A percentile compares a stretch with the other conserved stretches of the same genome.
Evolutionary conservation across 2,888 invertebrate species (phyloP).

Genomic region (Pachymerium ferrugineum): DNA sequence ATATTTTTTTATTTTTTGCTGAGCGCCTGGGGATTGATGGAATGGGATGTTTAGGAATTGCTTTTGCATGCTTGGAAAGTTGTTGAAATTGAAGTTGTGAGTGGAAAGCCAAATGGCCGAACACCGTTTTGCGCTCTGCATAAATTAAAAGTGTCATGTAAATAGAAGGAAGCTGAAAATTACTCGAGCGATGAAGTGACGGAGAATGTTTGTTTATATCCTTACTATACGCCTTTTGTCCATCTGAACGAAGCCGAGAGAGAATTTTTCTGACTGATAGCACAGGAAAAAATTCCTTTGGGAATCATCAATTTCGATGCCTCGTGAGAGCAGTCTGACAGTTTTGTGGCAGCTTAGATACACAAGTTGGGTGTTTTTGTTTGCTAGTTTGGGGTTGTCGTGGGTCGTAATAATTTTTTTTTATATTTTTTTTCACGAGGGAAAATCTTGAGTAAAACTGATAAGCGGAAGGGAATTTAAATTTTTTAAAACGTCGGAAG

Average conservation of each 20-base stretch:
- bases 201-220: constrained; percentile 8
- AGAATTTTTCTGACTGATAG: neutral
- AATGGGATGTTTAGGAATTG: neutral
- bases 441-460: neutral
- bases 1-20: neutral
- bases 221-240: neutral
- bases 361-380: neutral
- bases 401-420: neutral
- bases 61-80: constrained; percentile 7
- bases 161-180: neutral
- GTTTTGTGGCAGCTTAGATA: neutral
- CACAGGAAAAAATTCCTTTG: neutral
- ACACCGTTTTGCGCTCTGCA: constrained; percentile 22
- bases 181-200: constrained; percentile 4
- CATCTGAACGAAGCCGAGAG: neutral
- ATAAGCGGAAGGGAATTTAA: neutral
- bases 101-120: neutral
- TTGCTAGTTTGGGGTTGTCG: too few species aligned
- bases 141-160: constrained; percentile 1
- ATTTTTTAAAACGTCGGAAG: neutral
- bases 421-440: neutral
- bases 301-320: neutral
- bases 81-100: constrained; percentile 11
- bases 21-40: neutral
- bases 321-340: neutral